Evolutionary conservation across 2,888 invertebrate species (phyloP), one percentile per base, ranked within the genome.

Genomic region (Ormyrus rosae): DNA sequence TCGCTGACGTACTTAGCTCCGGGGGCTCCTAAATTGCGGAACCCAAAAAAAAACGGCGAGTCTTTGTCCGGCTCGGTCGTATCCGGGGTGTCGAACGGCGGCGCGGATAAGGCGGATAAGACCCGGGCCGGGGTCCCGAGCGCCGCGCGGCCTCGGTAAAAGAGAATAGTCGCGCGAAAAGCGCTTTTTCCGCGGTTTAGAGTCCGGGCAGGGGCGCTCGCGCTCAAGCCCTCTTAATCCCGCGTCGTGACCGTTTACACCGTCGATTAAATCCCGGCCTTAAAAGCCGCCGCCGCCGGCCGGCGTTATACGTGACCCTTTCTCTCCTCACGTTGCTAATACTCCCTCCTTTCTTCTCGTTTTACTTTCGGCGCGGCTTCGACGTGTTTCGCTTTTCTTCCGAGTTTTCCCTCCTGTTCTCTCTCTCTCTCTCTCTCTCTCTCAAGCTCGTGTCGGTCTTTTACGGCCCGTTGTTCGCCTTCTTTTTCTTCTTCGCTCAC

Each of bases 191-290:
- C 74, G 80, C 70, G 79, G 79, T 79, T 75, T 78, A 67, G 64
- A 77, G 77, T 65, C 80, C 60, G 46, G 72, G 19, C 19, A 10
- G 10, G 11, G 8, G 19, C 51, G 19, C n/a, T 48, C 9, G 56
- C 56, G 45, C 51, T 11, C 72, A 48, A 70, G 76, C 61, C 60
- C 83, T 83, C 83, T 86, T 85, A 85, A 88, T 87, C 82, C 86
- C 84, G 74, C 83, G 83, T 81, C 84, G 85, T 85, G 86, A 86
- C 86, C 86, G 85, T 89, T 88, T 87, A 87, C 86, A 88, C 82
- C 86, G 87, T 86, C 86, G 85, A 88, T 89, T 88, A 88, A 89
- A 87, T 85, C 85, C 85, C 82, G 78, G 84, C 84, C 85, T 83
- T 84, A 84, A 85, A 85, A 85, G 84, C 79, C 78, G 74, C 69